These are phyloP conservation scores for Spermophilus dauricus DNA, from an alignment of 2,113 vertebrate species.

Conservation along the genomic window DNA sequence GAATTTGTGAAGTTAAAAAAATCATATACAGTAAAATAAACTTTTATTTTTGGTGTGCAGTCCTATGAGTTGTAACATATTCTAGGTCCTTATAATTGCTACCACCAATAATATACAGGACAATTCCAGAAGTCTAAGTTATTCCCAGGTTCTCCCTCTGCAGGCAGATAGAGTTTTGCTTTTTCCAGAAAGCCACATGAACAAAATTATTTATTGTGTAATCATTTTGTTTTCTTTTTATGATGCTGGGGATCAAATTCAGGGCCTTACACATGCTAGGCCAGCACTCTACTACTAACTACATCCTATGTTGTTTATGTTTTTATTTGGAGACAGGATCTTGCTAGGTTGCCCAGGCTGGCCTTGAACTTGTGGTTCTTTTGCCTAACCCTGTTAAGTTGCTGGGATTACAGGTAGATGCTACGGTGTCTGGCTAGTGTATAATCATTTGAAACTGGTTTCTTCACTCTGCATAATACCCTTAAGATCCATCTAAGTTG, in stretches of 20 bases:
- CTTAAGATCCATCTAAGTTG: background rate
- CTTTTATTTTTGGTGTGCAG: conserved; percentile 5
- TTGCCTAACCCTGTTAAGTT: background rate
- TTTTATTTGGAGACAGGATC: background rate
- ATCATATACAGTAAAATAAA: background rate
- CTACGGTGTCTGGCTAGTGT: background rate
- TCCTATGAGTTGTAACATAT: background rate
- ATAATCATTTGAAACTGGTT: background rate
- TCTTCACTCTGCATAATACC: background rate
- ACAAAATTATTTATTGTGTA: background rate
- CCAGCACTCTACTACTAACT: background rate
- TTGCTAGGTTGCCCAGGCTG: background rate
- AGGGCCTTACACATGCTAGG: no score
- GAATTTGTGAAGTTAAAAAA: background rate
- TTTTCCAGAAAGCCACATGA: background rate
- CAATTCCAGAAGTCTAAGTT: background rate
- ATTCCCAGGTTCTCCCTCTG: background rate
- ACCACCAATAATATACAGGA: background rate
- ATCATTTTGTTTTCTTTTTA: background rate
- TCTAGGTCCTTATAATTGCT: background rate
- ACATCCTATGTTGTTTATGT: background rate
- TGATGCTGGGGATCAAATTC: no score
- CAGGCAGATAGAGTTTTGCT: background rate
- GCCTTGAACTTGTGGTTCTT: background rate
- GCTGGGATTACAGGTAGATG: background rate